Conservation (phyloP, 1,140 invertebrate genomes). For the Cylas formicarius region DNA sequence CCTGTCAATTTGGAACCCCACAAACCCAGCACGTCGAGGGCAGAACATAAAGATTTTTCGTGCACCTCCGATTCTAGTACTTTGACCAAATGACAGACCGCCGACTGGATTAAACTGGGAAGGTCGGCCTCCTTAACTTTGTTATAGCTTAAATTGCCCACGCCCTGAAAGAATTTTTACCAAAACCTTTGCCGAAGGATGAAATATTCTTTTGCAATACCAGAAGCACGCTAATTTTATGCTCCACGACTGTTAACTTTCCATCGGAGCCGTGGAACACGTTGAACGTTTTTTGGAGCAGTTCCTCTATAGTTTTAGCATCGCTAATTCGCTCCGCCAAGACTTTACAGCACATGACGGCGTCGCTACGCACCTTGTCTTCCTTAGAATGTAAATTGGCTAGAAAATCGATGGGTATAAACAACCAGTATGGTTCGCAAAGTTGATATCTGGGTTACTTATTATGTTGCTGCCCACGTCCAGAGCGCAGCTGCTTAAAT, state of each 20-base stretch:
- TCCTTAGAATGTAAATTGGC: slow-evolving; percentile 78
- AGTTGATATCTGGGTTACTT: slow-evolving; percentile 46
- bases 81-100: slow-evolving; percentile 64
- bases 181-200: too few species aligned
- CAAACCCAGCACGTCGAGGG: slow-evolving; percentile 68
- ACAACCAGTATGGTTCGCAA: background rate
- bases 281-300: slow-evolving; percentile 70
- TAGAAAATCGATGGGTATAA: slow-evolving; percentile 41
- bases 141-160: slow-evolving; percentile 73
- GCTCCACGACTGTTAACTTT: slow-evolving; percentile 80
- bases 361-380: slow-evolving; percentile 63
- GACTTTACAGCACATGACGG: slow-evolving; percentile 59
- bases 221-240: slow-evolving; percentile 83
- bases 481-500: slow-evolving; percentile 70
- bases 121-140: slow-evolving; percentile 53
- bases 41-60: slow-evolving; percentile 79
- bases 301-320: slow-evolving; percentile 54
- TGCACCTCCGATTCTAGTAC: slow-evolving; percentile 84
- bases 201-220: slow-evolving; percentile 39
- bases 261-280: slow-evolving; percentile 86
- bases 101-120: slow-evolving; percentile 53
- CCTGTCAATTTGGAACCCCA: slow-evolving; percentile 68
- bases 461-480: slow-evolving; percentile 78
- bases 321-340: slow-evolving; percentile 69
- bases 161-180: slow-evolving; percentile 54